phyloP scores from a whole-genome alignment of 1,140 invertebrate genomes.

The Pseudomyrmex dendroicus region DNA sequence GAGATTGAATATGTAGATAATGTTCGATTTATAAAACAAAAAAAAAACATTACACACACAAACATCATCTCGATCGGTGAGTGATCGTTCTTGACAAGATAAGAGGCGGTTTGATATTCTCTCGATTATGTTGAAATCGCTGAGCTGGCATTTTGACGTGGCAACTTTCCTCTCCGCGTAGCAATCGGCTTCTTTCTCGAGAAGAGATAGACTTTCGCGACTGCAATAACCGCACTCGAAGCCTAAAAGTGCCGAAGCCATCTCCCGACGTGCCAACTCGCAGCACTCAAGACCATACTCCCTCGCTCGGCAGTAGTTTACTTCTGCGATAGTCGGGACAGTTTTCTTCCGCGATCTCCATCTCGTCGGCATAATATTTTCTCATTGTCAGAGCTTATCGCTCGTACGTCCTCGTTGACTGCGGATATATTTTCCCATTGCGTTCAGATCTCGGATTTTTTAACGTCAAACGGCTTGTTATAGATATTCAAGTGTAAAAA shows the following conservation, averaged over 20 bases:
- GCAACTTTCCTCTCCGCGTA: conserved; percentile 51
- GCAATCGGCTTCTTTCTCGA: conserved; percentile 48
- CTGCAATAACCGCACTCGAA: conserved; percentile 63
- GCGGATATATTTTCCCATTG: not conserved
- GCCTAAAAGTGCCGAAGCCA: conserved; percentile 66
- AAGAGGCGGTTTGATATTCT: conserved; percentile 49
- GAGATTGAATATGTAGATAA: not conserved
- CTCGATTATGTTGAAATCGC: conserved; percentile 67
- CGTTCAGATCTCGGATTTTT: too few species aligned
- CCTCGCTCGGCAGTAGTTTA: not conserved
- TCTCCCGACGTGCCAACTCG: conserved; percentile 66
- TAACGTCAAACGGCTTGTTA: too few species aligned
- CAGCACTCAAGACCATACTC: conserved; percentile 39
- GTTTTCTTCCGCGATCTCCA: conserved; percentile 8
- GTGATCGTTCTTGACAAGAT: conserved; percentile 32
- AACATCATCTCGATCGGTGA: not conserved
- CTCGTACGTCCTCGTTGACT: not conserved
- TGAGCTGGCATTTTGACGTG: conserved; percentile 71
- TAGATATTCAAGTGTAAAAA: too few species aligned
- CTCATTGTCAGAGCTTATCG: not conserved
- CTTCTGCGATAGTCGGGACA: conserved; percentile 12
- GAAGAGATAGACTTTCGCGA: conserved; percentile 34
- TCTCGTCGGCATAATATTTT: not conserved
- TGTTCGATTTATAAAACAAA: not conserved
- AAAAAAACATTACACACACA: too few species aligned